Evolutionary conservation across 2,113 vertebrate genomes (phyloP).

Genomic region (Thamnophis sirtalis): DNA sequence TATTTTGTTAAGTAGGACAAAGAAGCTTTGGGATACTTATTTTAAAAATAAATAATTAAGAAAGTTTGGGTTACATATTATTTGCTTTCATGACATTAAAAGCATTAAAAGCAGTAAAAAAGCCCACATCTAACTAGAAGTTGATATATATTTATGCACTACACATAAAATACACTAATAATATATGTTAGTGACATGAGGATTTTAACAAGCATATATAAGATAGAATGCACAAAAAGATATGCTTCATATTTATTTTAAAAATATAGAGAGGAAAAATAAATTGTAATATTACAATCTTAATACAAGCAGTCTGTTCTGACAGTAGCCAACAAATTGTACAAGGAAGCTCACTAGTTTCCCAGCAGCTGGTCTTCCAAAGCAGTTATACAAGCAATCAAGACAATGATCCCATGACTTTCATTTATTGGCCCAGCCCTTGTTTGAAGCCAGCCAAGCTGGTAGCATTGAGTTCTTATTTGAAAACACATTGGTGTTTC

Average conservation of each 20-base stretch:
- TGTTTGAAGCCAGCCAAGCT: background rate
- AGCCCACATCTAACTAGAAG: background rate
- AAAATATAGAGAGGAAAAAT: background rate
- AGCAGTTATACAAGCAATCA: background rate
- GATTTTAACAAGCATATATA: constrained; percentile 36
- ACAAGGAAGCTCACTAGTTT: background rate
- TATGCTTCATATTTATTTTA: background rate
- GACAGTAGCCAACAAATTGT: background rate
- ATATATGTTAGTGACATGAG: background rate
- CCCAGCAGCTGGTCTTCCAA: background rate
- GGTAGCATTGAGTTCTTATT: background rate
- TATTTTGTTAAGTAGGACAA: constrained; percentile 26
- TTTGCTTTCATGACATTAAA: background rate
- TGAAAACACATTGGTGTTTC: background rate
- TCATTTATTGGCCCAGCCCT: background rate
- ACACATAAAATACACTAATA: background rate
- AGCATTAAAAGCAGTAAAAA: background rate
- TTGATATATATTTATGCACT: background rate
- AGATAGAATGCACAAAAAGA: constrained; percentile 38
- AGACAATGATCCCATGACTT: background rate
- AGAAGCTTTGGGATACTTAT: constrained; percentile 34
- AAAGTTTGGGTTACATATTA: background rate
- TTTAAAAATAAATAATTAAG: background rate
- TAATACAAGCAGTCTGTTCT: background rate
- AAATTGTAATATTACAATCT: background rate